Evolutionary conservation across 1,140 invertebrate genomes (phyloP).

Genomic region (Phymorhynchus buccinoides): DNA sequence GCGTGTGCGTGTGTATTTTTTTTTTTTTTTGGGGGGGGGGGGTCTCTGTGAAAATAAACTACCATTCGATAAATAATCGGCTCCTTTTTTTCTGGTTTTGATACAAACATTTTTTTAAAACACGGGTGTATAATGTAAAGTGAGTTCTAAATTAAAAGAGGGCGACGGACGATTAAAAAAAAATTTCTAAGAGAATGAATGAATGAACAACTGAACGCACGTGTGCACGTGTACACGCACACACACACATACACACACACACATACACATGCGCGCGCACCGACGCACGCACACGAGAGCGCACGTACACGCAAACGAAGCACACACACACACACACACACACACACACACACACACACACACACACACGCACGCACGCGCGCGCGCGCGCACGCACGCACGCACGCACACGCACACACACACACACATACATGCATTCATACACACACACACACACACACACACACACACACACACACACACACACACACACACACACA

Average conservation of each 20-base stretch:
- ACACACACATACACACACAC: conserved; percentile 7
- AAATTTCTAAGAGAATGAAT: too few relatives aligned
- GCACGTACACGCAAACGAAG: not conserved
- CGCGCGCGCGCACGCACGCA: not conserved
- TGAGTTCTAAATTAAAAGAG: too few relatives aligned
- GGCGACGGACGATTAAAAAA: too few relatives aligned
- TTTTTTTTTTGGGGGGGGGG: too few relatives aligned
- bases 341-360: not conserved
- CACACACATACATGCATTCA: not conserved
- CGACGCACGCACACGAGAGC: not conserved
- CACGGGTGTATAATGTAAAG: too few relatives aligned
- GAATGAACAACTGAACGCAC: too few relatives aligned
- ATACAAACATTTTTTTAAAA: too few relatives aligned
- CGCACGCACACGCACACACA: not conserved
- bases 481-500: not conserved
- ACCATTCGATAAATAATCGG: too few relatives aligned
- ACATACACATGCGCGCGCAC: not conserved
- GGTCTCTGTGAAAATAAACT: too few relatives aligned
- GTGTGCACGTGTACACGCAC: not conserved
- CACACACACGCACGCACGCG: not conserved
- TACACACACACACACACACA: not conserved
- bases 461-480: not conserved
- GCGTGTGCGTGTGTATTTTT: too few relatives aligned
- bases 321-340: not conserved
- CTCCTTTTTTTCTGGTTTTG: too few relatives aligned